These are phyloP conservation scores for Drosophila merina DNA, from an alignment of 2,888 invertebrate genomes.

Conservation along the genomic window DNA sequence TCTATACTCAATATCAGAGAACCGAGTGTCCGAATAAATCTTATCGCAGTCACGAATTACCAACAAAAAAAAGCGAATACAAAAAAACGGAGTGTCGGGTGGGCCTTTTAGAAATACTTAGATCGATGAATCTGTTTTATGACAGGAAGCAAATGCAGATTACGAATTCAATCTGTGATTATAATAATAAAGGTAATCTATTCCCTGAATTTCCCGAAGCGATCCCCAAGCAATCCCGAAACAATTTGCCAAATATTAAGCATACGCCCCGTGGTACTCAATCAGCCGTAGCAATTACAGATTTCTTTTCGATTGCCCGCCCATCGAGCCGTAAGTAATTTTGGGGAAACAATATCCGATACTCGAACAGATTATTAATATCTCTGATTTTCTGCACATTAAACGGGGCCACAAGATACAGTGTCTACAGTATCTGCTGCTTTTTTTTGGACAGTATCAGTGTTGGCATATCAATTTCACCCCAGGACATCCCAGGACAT, in stretches of 20 bases:
- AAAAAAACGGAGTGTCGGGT: constrained; percentile 1
- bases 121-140: constrained; percentile 14
- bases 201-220: constrained; percentile 34
- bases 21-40: constrained; percentile 10
- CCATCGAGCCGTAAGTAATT: constrained; percentile 58
- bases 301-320: constrained; percentile 29
- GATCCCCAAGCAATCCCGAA: not conserved
- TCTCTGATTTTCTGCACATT: constrained; percentile 66
- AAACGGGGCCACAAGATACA: constrained; percentile 27
- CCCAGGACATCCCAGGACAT: constrained; percentile 39
- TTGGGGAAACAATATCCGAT: constrained; percentile 47
- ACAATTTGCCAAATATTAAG: constrained; percentile 44
- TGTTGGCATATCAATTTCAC: constrained; percentile 66
- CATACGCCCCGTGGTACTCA: constrained; percentile 61
- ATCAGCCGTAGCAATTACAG: constrained; percentile 38
- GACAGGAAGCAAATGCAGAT: constrained; percentile 18
- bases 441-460: constrained; percentile 19
- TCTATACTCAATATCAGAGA: constrained; percentile 3
- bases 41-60: constrained; percentile 14
- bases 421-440: constrained; percentile 15
- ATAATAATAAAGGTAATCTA: constrained; percentile 45
- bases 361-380: constrained; percentile 55
- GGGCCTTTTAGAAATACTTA: not conserved
- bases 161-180: constrained; percentile 35
- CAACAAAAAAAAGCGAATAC: too few species aligned